Evolutionary conservation across 53 echinoderm and acorn worm species (phyloP).

Genomic region (Astropecten irregularis): DNA sequence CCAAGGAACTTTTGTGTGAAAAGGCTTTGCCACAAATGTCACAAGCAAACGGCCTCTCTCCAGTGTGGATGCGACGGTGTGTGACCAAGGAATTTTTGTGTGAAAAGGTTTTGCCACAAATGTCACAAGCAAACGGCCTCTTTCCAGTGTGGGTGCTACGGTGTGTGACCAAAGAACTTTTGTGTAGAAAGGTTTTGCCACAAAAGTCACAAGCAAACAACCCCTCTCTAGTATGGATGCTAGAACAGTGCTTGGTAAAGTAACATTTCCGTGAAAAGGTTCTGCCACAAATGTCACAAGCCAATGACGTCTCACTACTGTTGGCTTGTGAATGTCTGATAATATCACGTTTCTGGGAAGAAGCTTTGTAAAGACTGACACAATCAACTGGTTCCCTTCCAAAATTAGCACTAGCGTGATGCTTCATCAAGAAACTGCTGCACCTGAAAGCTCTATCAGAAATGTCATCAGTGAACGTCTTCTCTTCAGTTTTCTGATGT

Average conservation of each 20-base stretch:
- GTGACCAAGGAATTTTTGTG: conserved; percentile 69
- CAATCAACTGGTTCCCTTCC: no score
- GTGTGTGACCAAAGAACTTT: background rate
- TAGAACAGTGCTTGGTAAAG: background rate
- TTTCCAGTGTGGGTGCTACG: background rate
- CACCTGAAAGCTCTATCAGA: background rate
- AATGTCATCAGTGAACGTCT: background rate
- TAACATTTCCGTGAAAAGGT: no score
- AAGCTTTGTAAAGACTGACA: no score
- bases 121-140: background rate
- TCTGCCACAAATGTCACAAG: no score
- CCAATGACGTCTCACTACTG: no score
- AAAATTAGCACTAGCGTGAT: background rate
- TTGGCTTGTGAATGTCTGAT: no score
- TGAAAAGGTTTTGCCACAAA: background rate
- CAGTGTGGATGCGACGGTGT: background rate
- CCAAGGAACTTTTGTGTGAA: no score
- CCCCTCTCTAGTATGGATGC: background rate
- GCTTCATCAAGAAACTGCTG: background rate
- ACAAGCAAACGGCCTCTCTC: no score
- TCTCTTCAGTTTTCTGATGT: no score
- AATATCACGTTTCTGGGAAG: no score
- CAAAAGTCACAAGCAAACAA: background rate
- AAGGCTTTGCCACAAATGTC: no score
- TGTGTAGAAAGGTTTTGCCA: background rate